These are phyloP conservation scores for Glaucomys volans DNA, from an alignment of 2,113 vertebrate species.

Conservation along the genomic window DNA sequence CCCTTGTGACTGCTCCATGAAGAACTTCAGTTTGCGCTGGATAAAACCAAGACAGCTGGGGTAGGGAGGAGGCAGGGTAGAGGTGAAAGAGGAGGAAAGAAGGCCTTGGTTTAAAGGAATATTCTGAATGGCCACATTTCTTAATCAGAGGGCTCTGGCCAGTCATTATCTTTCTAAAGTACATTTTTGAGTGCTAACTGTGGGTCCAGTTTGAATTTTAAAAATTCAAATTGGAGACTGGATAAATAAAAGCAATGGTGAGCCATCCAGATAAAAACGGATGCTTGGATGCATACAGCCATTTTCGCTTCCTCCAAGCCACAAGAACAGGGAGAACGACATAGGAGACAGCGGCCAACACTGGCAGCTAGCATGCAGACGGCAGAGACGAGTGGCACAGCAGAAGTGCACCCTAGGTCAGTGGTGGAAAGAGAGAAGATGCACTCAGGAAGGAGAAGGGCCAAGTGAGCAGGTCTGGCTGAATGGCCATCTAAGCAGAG, in stretches of 20 bases:
- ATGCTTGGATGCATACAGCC: not conserved
- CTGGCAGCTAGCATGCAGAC: not conserved
- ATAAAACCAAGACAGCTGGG: not conserved
- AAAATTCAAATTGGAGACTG: not conserved
- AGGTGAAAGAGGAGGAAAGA: not conserved
- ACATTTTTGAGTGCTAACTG: not conserved
- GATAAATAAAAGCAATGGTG: not conserved
- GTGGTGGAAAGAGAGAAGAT: not conserved
- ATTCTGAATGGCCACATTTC: not conserved
- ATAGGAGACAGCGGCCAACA: not conserved
- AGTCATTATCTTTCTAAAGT: not conserved
- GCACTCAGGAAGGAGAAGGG: not conserved
- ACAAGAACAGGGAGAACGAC: not conserved
- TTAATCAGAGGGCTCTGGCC: not conserved
- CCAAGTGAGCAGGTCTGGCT: not conserved
- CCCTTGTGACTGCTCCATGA: not conserved
- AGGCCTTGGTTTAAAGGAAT: not conserved
- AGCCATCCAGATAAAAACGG: constrained; percentile 2
- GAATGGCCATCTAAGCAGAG: too few relatives aligned
- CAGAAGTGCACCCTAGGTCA: not conserved
- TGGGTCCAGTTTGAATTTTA: not conserved
- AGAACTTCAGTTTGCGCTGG: not conserved
- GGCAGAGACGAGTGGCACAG: not conserved
- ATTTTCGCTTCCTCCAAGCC: not conserved
- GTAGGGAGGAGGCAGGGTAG: not conserved